Conservation (phyloP, 1,140 invertebrate species). For the Drosophila tani region DNA sequence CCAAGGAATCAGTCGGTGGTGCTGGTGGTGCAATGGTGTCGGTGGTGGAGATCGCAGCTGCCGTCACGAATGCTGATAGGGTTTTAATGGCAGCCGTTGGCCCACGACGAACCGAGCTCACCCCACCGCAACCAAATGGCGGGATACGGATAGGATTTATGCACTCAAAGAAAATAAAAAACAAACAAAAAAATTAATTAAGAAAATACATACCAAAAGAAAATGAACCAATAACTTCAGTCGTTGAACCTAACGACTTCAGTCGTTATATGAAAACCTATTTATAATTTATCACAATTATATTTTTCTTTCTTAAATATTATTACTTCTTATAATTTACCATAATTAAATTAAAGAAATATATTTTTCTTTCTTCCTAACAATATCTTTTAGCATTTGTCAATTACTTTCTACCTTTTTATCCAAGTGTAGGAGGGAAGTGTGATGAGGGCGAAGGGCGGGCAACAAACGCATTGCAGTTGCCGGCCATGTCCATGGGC, state of each 20-base stretch:
- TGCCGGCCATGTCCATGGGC: constrained; percentile 62
- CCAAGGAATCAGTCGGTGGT: constrained; percentile 20
- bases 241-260: too few relatives aligned
- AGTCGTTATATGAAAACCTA: too few relatives aligned
- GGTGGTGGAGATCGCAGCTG: constrained; percentile 67
- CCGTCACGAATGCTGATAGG: constrained; percentile 75
- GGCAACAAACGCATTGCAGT: constrained; percentile 62
- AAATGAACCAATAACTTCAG: too few relatives aligned
- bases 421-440: background rate
- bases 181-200: background rate
- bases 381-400: too few relatives aligned
- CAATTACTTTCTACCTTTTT: too few relatives aligned
- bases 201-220: background rate
- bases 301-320: too few relatives aligned
- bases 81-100: constrained; percentile 72
- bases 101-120: constrained; percentile 39
- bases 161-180: constrained; percentile 4
- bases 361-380: too few relatives aligned
- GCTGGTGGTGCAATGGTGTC: constrained; percentile 7
- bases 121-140: constrained; percentile 32
- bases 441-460: constrained; percentile 9
- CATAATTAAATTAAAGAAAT: too few relatives aligned
- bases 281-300: too few relatives aligned
- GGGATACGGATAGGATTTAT: constrained; percentile 23
- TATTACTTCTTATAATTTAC: too few relatives aligned